phyloP scores from a whole-genome alignment of 2,113 vertebrate genomes.

The Choloepus hoffmanni region DNA sequence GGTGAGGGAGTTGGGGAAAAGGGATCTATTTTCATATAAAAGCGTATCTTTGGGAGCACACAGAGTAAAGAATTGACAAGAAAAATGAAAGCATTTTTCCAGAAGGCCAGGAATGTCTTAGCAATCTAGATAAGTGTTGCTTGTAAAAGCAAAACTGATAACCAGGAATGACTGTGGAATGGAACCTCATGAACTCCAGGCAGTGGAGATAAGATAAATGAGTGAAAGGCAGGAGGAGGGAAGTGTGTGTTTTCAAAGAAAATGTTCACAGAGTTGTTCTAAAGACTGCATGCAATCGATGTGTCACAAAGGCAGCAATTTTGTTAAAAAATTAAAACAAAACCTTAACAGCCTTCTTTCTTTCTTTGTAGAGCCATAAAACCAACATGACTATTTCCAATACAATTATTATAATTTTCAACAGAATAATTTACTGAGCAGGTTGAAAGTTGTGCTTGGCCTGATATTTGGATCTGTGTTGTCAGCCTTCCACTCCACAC shows the following conservation, averaged over 20 bases:
- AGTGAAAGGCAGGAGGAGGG: background rate
- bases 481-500: background rate
- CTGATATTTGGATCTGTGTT: background rate
- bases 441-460: background rate
- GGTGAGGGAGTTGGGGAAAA: background rate
- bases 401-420: background rate
- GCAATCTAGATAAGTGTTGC: slow-evolving; percentile 53
- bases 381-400: background rate
- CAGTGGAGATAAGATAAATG: slow-evolving; percentile 56
- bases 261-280: background rate
- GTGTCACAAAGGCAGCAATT: background rate
- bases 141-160: slow-evolving; percentile 59
- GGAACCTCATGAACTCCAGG: background rate
- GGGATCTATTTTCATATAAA: slow-evolving; percentile 23
- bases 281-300: background rate
- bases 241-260: slow-evolving; percentile 50
- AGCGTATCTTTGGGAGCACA: slow-evolving; percentile 38
- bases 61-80: slow-evolving; percentile 60
- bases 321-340: background rate
- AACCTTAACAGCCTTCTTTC: background rate
- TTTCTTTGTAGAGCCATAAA: background rate
- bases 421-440: background rate
- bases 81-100: slow-evolving; percentile 63
- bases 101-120: slow-evolving; percentile 63
- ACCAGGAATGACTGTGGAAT: background rate